phyloP scores from a whole-genome alignment of 1,140 invertebrate species.

The Berghia stephanieae region DNA sequence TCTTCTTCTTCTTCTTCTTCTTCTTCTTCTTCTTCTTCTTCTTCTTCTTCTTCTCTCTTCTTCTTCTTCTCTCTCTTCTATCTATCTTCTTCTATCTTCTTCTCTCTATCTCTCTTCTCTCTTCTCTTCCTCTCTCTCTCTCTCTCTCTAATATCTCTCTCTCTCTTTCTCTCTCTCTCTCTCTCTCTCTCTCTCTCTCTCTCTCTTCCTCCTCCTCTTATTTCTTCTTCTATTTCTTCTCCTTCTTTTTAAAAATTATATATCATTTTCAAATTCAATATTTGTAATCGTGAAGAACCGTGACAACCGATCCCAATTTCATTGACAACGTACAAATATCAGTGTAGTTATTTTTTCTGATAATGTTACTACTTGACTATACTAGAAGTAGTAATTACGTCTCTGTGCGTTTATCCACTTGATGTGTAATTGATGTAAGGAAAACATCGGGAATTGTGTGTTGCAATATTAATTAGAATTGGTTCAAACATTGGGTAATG shows the following conservation, averaged over 20 bases:
- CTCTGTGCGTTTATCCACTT: too few species aligned
- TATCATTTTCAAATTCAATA: neutral
- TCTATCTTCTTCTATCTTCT: neutral
- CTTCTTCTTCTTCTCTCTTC: too few species aligned
- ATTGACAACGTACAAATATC: too few species aligned
- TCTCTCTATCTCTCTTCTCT: neutral
- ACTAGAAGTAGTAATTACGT: too few species aligned
- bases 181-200: neutral
- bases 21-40: neutral
- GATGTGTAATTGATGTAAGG: too few species aligned
- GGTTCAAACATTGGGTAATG: too few species aligned
- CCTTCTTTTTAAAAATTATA: neutral
- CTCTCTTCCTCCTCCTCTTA: neutral
- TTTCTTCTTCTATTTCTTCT: too few species aligned
- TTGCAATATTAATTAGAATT: too few species aligned
- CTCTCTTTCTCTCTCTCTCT: neutral
- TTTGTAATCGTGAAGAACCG: neutral
- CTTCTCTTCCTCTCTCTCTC: neutral
- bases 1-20: neutral
- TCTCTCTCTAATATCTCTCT: neutral
- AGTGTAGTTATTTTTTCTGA: too few species aligned
- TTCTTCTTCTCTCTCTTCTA: neutral
- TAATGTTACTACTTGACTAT: too few species aligned
- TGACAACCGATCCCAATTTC: too few species aligned
- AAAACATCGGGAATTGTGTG: too few species aligned